A percentile compares a stretch with the other conserved stretches of the same genome.
Conservation (phyloP, 2,113 vertebrate species). For the Edolisoma coerulescens region DNA sequence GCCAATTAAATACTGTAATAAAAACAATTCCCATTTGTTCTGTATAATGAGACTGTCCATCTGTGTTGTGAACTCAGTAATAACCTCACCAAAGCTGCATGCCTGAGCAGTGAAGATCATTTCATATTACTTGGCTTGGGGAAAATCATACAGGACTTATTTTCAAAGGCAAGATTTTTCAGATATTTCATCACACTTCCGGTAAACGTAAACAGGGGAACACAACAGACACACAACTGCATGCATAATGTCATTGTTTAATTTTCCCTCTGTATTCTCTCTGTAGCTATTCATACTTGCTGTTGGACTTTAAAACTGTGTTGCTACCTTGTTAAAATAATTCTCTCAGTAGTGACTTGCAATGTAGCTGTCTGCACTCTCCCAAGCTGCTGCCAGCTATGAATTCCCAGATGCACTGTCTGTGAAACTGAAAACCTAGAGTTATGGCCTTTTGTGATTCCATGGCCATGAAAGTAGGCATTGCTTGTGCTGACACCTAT, state of each 20-base stretch:
- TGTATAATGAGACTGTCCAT: background rate
- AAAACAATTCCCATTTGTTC: constrained; percentile 37
- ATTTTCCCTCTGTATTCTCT: background rate
- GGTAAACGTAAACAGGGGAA: background rate
- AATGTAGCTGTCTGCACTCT: background rate
- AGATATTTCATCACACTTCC: background rate
- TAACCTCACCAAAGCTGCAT: background rate
- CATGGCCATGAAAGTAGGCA: background rate
- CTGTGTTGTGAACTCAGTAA: background rate
- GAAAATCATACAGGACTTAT: background rate
- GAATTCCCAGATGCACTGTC: background rate
- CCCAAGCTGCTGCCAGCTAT: background rate
- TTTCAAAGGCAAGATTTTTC: background rate
- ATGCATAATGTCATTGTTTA: background rate
- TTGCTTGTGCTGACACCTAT: background rate
- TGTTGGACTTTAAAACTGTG: background rate
- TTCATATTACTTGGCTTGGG: background rate
- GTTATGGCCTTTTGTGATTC: background rate
- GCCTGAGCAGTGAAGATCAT: background rate
- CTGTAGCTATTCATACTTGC: background rate
- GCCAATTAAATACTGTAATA: constrained; percentile 29
- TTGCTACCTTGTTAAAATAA: background rate
- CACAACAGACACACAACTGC: background rate
- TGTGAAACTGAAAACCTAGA: background rate
- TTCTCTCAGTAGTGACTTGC: background rate